A percentile compares a stretch with the other conserved stretches of the same genome.
These are phyloP conservation scores for Sesia apiformis DNA, from an alignment of 2,888 invertebrate species.

Conservation along the genomic window DNA sequence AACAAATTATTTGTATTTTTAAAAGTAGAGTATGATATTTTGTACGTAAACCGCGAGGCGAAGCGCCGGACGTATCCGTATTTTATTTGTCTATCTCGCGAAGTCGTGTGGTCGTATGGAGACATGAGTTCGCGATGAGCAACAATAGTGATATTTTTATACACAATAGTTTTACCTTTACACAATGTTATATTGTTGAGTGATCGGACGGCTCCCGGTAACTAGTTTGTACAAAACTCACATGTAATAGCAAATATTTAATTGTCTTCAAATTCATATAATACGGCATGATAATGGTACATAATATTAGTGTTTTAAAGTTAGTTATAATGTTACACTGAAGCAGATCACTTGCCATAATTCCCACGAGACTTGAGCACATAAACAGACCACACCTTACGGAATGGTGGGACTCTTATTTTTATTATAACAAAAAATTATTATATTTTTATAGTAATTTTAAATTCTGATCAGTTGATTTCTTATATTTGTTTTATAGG, in stretches of 20 bases:
- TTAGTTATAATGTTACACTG: constrained; percentile 15
- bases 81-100: constrained; percentile 54
- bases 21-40: constrained; percentile 59
- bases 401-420: neutral
- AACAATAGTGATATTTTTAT: constrained; percentile 72
- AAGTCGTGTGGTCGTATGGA: constrained; percentile 20
- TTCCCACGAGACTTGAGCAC: constrained; percentile 17
- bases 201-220: constrained; percentile 71
- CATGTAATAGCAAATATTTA: constrained; percentile 31
- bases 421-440: constrained; percentile 2
- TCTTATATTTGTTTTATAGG: constrained; percentile 15
- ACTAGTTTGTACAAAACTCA: constrained; percentile 61
- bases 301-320: constrained; percentile 11
- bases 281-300: neutral
- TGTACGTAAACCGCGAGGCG: constrained; percentile 36
- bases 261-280: constrained; percentile 39
- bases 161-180: constrained; percentile 71
- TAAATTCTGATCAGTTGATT: constrained; percentile 15
- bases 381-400: constrained; percentile 1
- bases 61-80: constrained; percentile 34
- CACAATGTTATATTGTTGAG: constrained; percentile 68
- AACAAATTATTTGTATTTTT: constrained; percentile 50
- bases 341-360: constrained; percentile 34
- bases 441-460: constrained; percentile 8
- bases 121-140: constrained; percentile 31